Evolutionary conservation across 2,797 vertebrate genomes (phyloP).

Genomic region (Falco berigora): DNA sequence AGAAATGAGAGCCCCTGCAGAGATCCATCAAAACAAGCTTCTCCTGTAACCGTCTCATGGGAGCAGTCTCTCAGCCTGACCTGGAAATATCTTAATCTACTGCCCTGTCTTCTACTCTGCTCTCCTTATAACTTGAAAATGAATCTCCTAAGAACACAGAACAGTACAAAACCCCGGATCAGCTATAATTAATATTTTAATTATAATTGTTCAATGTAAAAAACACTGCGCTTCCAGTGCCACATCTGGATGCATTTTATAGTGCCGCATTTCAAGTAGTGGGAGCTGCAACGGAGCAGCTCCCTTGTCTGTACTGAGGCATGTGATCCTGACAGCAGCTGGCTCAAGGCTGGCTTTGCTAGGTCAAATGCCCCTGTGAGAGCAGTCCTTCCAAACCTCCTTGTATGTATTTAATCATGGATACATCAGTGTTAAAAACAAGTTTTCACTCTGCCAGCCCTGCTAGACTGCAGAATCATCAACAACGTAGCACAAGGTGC

Average conservation of each 20-base stretch:
- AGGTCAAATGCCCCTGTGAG: background rate
- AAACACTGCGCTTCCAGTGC: background rate
- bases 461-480: background rate
- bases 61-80: background rate
- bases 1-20: slow-evolving; percentile 34
- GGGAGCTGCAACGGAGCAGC: background rate
- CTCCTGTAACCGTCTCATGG: background rate
- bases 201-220: background rate
- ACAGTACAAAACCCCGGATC: background rate
- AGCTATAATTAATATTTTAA: background rate
- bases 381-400: background rate
- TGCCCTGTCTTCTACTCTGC: background rate
- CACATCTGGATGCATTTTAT: background rate
- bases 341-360: background rate
- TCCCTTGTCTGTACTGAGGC: background rate
- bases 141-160: background rate
- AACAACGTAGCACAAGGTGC: background rate
- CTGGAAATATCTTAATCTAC: background rate
- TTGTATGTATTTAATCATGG: slow-evolving; percentile 11
- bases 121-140: background rate
- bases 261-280: background rate
- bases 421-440: background rate
- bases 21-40: slow-evolving; percentile 34
- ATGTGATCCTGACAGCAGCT: background rate
- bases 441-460: background rate